Evolutionary conservation across 2,888 invertebrate genomes (phyloP).

Genomic region (Diaperis boleti): DNA sequence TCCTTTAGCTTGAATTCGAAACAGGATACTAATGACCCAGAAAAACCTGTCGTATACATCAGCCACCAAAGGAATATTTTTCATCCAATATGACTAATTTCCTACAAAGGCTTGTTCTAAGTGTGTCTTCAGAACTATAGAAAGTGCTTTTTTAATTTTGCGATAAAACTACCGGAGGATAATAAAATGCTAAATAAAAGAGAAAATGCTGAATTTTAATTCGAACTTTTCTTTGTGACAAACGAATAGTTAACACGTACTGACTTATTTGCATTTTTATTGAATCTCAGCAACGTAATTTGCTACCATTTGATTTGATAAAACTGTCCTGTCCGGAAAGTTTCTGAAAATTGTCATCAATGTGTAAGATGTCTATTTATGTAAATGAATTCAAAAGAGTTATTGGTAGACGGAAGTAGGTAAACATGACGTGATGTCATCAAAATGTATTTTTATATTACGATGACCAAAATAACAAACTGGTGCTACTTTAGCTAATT

Average conservation of each 20-base stretch:
- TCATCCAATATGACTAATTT: no score
- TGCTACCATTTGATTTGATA: no score
- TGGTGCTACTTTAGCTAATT: no score
- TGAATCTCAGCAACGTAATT: no score
- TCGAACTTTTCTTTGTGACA: background rate
- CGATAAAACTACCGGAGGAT: background rate
- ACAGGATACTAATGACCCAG: no score
- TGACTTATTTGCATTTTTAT: no score
- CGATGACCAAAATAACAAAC: background rate
- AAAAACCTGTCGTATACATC: no score
- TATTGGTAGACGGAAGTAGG: slow-evolving; percentile 4
- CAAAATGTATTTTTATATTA: background rate
- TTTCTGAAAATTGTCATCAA: slow-evolving; percentile 6
- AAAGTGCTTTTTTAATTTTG: background rate
- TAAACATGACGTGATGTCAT: slow-evolving; percentile 8
- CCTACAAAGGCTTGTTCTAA: background rate
- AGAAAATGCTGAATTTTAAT: background rate
- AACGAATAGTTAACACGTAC: background rate
- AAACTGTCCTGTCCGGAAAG: no score
- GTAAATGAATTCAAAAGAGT: slow-evolving; percentile 3
- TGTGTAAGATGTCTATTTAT: slow-evolving; percentile 6
- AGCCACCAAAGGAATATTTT: no score
- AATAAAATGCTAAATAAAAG: background rate
- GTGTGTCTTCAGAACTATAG: background rate
- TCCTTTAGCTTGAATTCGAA: no score